These are phyloP conservation scores for Apamea sordens DNA, from an alignment of 2,888 invertebrate species.

Conservation along the genomic window DNA sequence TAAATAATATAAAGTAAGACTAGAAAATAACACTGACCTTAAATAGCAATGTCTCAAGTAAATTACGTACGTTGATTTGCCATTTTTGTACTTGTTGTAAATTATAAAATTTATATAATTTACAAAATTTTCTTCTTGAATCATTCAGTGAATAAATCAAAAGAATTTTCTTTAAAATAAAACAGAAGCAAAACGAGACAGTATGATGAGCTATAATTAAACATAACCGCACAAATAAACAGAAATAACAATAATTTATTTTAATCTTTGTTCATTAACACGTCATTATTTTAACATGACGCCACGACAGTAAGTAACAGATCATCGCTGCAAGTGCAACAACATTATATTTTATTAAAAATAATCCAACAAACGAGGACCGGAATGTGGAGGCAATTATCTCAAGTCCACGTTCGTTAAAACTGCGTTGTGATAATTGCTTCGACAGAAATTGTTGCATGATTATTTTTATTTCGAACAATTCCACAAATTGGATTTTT, in stretches of 20 bases:
- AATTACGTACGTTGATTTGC: no score
- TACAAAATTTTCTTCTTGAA: neutral
- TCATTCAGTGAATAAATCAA: neutral
- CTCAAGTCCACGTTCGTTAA: constrained; percentile 48
- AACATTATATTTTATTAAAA: constrained; percentile 54
- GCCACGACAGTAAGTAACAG: constrained; percentile 17
- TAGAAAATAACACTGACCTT: neutral
- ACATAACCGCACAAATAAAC: constrained; percentile 20
- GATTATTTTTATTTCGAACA: constrained; percentile 48
- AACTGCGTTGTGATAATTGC: constrained; percentile 38
- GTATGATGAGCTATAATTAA: constrained; percentile 25
- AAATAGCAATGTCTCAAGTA: neutral
- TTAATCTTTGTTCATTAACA: constrained; percentile 23
- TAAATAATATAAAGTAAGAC: neutral
- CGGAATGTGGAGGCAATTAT: constrained; percentile 45
- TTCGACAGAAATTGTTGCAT: constrained; percentile 30
- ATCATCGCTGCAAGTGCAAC: constrained; percentile 19
- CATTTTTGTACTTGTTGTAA: neutral
- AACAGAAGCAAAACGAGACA: constrained; percentile 20
- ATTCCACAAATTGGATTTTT: constrained; percentile 49
- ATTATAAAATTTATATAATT: neutral
- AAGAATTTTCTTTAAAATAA: neutral
- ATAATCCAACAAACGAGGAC: constrained; percentile 47
- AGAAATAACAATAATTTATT: constrained; percentile 36
- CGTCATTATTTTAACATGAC: constrained; percentile 35